phyloP scores from a whole-genome alignment of 2,113 vertebrate genomes.

The Piprites chloris region DNA sequence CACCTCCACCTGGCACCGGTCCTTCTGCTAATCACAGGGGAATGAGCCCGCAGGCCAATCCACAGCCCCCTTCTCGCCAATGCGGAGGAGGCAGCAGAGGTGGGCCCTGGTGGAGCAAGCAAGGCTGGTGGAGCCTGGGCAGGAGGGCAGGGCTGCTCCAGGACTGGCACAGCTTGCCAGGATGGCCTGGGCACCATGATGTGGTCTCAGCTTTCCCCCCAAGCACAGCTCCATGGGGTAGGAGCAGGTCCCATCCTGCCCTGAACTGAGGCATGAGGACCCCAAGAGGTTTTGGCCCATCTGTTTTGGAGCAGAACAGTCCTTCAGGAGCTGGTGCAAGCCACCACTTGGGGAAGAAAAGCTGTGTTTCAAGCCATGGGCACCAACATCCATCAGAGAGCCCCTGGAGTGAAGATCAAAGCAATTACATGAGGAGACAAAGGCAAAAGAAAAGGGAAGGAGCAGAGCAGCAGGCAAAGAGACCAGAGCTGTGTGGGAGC shows the following conservation, averaged over 20 bases:
- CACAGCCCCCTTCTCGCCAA: fast-evolving
- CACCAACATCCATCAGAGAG: not conserved
- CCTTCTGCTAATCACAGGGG: not conserved
- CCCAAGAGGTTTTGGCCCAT: not conserved
- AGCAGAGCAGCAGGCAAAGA: not conserved
- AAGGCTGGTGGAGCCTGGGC: not conserved
- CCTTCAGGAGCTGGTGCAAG: not conserved
- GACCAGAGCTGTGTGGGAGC: not conserved
- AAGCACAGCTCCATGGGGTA: not conserved
- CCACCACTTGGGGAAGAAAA: not conserved
- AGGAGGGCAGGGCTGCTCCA: not conserved
- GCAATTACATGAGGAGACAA: not conserved
- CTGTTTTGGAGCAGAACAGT: not conserved
- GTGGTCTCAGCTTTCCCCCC: not conserved
- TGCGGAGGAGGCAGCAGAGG: fast-evolving
- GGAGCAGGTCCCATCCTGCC: not conserved
- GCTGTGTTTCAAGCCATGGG: not conserved
- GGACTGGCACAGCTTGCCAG: not conserved
- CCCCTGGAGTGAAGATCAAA: conserved; percentile 38
- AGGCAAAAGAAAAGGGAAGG: not conserved
- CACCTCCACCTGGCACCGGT: not conserved
- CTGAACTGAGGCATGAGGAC: not conserved
- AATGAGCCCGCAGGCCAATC: not conserved
- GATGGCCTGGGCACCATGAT: not conserved
- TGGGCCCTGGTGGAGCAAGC: not conserved